Evolutionary conservation across 2,113 vertebrate genomes (phyloP).

Genomic region (Aleadryas rufinucha): DNA sequence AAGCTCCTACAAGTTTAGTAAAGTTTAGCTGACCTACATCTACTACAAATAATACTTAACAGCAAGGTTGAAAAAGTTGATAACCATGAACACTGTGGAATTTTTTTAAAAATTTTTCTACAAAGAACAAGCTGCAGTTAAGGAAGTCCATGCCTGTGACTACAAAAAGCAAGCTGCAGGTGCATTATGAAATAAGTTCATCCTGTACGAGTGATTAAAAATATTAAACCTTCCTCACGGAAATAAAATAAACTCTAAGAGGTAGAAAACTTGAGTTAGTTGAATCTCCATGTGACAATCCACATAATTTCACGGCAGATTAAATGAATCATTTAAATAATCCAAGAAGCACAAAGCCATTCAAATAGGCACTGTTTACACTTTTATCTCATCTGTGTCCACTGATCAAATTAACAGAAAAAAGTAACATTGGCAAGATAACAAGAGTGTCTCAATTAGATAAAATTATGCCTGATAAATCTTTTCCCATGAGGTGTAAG

Average conservation of each 20-base stretch:
- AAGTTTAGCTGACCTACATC: background rate
- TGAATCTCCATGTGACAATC: background rate
- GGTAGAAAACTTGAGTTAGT: background rate
- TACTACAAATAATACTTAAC: background rate
- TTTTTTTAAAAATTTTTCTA: background rate
- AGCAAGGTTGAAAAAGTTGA: background rate
- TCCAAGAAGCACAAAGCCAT: background rate
- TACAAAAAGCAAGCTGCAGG: background rate
- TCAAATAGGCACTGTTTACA: background rate
- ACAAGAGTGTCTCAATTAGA: background rate
- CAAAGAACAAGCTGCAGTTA: background rate
- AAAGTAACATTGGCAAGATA: background rate
- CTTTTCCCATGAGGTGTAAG: slow-evolving; percentile 5
- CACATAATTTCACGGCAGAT: background rate
- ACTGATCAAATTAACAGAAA: slow-evolving; percentile 11
- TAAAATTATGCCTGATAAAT: background rate
- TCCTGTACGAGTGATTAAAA: background rate
- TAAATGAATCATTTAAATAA: background rate
- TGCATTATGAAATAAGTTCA: background rate
- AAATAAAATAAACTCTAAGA: background rate
- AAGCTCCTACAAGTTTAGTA: background rate
- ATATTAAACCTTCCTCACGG: background rate
- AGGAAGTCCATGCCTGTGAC: background rate
- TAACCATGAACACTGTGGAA: background rate
- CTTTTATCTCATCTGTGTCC: background rate